Evolutionary conservation across 2,888 invertebrate genomes (phyloP), one percentile per base, ranked within the genome.

Genomic region (Sarcophaga caerulescens): DNA sequence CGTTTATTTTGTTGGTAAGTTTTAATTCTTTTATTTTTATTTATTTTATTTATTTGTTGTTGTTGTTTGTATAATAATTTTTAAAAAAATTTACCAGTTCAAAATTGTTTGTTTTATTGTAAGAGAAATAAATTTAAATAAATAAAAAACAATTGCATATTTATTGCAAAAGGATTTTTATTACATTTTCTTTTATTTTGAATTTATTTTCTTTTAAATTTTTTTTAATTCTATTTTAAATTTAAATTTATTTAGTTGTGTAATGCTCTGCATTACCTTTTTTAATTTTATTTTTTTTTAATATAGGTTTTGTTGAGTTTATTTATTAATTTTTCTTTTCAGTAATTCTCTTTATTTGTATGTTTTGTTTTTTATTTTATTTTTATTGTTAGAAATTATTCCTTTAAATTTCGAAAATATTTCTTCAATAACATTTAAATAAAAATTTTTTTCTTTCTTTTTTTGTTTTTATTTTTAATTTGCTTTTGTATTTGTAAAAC

Each of bases 1-100:
- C 4, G 47, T 47, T 47, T 47, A 47, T 52, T 52, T 52, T 14
- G 14, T 17, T 17, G 17, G 52, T 52, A 52, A 17, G 14, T 17
- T 4, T 52, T 2, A 47, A 6, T 52, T 71, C 12, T 65, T 71
- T n/a, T 14, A 44, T 4, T 63, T 47, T 60, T 57, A 25, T 47
- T 44, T 19, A 3, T 57, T 45, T 65, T 60, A 21, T 74, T 44
- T 17, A 11, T 69, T 44, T 45, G 1, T 57, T 62, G 45, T 81
- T 69, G 8, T 35, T 68, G 35, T 25, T 45, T 59, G 62, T 23
- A 65, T 69, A 86, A 86, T 84, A 86, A 84, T 86, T 84, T 83
- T 86, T 86, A 60, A 86, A 44, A 44, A 77, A 65, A 77, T 77
- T 45, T 35, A 35, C 35, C 35, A 35, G 8, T 35, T 35, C 35